Percentiles rank a stretch among this genome's conserved stretches.
Evolutionary conservation across 2,888 invertebrate genomes (phyloP).

Genomic region (Venusia cambrica): DNA sequence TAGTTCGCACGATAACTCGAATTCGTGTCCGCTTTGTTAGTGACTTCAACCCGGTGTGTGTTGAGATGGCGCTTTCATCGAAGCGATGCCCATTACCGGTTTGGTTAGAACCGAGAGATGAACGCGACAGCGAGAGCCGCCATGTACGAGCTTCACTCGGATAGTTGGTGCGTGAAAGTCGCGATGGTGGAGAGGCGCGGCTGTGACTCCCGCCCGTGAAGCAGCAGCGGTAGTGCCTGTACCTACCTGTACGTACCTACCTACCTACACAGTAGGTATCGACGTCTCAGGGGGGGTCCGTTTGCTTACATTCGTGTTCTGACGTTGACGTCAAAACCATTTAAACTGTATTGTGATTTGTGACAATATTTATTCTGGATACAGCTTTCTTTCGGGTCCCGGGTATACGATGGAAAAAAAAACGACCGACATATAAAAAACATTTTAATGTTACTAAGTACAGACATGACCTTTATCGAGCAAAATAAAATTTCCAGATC

Average conservation of each 20-base stretch:
- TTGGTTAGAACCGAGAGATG: neutral
- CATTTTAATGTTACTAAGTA: constrained; percentile 5
- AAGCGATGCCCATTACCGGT: constrained; percentile 8
- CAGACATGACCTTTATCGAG: constrained; percentile 3
- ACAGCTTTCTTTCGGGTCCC: constrained; percentile 28
- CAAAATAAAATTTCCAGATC: too few species aligned
- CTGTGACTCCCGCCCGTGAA: constrained; percentile 36
- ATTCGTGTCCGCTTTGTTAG: constrained; percentile 60
- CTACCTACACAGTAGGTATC: too few species aligned
- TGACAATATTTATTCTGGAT: constrained; percentile 41
- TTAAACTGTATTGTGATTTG: constrained; percentile 38
- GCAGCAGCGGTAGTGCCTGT: too few species aligned
- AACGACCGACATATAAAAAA: constrained; percentile 9
- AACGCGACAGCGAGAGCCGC: constrained; percentile 1
- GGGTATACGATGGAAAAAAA: neutral
- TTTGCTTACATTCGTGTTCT: constrained; percentile 30
- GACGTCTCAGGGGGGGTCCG: constrained; percentile 51
- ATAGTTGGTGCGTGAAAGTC: neutral
- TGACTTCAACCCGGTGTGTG: constrained; percentile 39
- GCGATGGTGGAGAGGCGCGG: constrained; percentile 24
- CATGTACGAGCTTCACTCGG: constrained; percentile 1
- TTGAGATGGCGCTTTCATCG: constrained; percentile 1
- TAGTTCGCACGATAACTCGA: constrained; percentile 47
- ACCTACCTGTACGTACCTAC: too few species aligned
- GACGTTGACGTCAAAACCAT: constrained; percentile 28